Base-by-base conservation (phyloP, 2,888 invertebrate genomes). In the Xanthia icteritia region DNA sequence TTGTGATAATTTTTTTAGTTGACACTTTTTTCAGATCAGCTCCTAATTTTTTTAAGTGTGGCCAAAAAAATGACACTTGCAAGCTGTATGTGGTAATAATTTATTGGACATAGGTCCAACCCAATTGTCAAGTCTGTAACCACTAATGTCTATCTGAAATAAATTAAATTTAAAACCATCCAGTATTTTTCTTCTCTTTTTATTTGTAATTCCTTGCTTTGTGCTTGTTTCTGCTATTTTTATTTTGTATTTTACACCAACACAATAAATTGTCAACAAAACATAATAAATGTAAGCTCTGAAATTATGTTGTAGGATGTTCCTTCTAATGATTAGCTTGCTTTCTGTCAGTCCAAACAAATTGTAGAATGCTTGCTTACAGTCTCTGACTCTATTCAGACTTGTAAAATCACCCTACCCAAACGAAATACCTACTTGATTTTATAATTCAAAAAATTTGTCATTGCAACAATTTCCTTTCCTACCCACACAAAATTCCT, bases 1-100 rank as follows among this genome's bases (percentile, higher is more conserved):
- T 92, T 96, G 96, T 96, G 96, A 96, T 96, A 95, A 94, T 92
- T 92, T 82, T 84, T 94, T 95, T 91, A 92, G 93, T 95, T 95
- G 91, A 94, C 92, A 91, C 92, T 89, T 76, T 79, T 92, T 91
- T 91, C 91, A 90, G 86, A 91, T 92, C 92, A 92, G 93, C 92
- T 93, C 92, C 91, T 93, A 82, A 91, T 94, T 93, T 91, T 51
- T 82, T 91, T 89, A 83, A 92, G 93, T 92, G 92, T 91, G 92
- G 91, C 89, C 88, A 88, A 92, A 90, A 88, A 88, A 90, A 86
- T 88, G 89, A 91, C 92, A 91, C 91, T 89, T 89, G 90, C 89
- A 89, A 90, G 89, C 92, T 94, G 90, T 92, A 91, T 91, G 92
- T 92, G 92, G 92, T 93, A 93, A 90, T 93, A 94, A 95, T 93